These are phyloP conservation scores for Automeris io DNA, from an alignment of 2,888 invertebrate genomes.

Conservation along the genomic window DNA sequence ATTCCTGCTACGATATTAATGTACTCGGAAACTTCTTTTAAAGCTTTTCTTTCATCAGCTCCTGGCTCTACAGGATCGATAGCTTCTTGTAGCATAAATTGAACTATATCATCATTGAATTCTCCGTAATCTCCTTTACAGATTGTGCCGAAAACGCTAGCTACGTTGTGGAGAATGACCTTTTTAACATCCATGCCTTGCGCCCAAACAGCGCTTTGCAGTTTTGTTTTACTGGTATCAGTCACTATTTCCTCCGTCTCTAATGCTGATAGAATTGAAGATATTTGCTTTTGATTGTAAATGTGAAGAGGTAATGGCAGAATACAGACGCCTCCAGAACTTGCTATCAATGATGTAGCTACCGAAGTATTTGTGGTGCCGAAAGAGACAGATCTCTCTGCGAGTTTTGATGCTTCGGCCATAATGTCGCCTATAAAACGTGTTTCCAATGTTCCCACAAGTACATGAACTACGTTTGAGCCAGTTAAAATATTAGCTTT, in stretches of 20 bases:
- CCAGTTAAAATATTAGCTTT: conserved; percentile 42
- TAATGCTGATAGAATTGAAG: conserved; percentile 39
- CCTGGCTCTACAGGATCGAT: conserved; percentile 26
- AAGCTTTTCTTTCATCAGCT: conserved; percentile 37
- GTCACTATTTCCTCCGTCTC: conserved; percentile 47
- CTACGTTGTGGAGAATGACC: conserved; percentile 43
- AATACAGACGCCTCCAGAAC: conserved; percentile 52
- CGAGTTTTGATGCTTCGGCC: conserved; percentile 46
- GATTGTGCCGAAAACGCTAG: conserved; percentile 52
- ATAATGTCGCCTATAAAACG: conserved; percentile 48
- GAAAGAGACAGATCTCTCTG: conserved; percentile 36
- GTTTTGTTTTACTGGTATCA: conserved; percentile 30
- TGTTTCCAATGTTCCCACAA: conserved; percentile 50
- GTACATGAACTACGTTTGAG: conserved; percentile 49
- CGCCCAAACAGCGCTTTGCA: conserved; percentile 58
- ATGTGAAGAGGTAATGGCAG: conserved; percentile 53
- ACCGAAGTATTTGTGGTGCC: conserved; percentile 39
- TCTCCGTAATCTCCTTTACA: conserved; percentile 55
- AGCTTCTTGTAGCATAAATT: conserved; percentile 44
- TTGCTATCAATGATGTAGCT: conserved; percentile 38
- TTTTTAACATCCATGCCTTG: conserved; percentile 61
- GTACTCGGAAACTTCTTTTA: conserved; percentile 42
- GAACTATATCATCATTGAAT: conserved; percentile 46
- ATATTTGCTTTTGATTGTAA: conserved; percentile 50
- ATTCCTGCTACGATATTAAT: conserved; percentile 50